Evolutionary conservation across 2,113 vertebrate genomes (phyloP).

Genomic region (Peucedramus taeniatus): DNA sequence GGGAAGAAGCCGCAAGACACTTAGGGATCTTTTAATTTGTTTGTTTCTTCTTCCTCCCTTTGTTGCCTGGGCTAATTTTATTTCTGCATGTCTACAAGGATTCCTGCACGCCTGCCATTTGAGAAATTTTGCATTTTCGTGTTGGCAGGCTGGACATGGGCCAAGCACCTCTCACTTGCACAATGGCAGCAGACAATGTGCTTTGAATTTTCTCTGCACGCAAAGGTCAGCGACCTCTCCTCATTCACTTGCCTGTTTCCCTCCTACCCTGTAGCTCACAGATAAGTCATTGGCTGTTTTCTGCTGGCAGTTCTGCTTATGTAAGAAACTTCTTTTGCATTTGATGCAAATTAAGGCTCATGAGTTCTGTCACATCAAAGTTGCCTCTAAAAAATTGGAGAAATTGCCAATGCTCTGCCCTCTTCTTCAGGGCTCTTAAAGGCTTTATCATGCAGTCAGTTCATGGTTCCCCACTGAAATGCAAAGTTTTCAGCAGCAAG

Average conservation of each 20-base stretch:
- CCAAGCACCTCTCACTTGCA: background rate
- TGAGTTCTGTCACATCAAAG: slow-evolving; percentile 24
- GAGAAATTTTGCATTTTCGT: background rate
- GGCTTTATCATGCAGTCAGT: background rate
- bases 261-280: background rate
- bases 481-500: background rate
- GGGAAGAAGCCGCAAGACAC: rapidly evolving
- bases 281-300: slow-evolving; percentile 18
- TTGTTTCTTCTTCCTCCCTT: background rate
- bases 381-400: background rate
- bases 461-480: background rate
- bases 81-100: background rate
- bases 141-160: background rate
- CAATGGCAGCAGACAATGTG: background rate
- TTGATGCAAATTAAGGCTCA: slow-evolving; percentile 35
- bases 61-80: background rate
- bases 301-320: slow-evolving; percentile 35
- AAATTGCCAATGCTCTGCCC: slow-evolving; percentile 13
- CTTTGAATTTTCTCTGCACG: slow-evolving; percentile 4
- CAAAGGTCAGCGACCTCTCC: slow-evolving; percentile 1
- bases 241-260: background rate
- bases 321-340: background rate
- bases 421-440: slow-evolving; percentile 1
- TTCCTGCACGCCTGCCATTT: background rate
- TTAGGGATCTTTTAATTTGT: background rate